These are phyloP conservation scores for Chloroclystis v-ata DNA, from an alignment of 2,888 invertebrate genomes.

Conservation along the genomic window DNA sequence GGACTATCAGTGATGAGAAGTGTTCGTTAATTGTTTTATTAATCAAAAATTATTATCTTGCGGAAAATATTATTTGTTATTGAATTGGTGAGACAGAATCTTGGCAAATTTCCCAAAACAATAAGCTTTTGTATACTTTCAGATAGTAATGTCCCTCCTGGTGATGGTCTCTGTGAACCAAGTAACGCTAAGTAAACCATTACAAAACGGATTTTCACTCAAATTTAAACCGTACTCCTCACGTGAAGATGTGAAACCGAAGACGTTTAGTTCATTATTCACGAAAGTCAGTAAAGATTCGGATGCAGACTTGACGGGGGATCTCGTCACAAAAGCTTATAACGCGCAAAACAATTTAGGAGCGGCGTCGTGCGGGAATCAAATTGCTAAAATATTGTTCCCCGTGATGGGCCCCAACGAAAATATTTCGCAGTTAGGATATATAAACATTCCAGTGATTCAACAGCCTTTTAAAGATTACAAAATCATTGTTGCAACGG, in stretches of 20 bases:
- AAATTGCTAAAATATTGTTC: conserved; percentile 45
- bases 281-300: conserved; percentile 48
- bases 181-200: conserved; percentile 39
- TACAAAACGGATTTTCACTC: conserved; percentile 50
- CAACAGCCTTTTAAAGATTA: conserved; percentile 49
- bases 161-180: conserved; percentile 29
- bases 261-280: conserved; percentile 41
- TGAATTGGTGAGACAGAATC: no score
- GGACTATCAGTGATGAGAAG: conserved; percentile 29
- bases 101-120: no score
- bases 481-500: conserved; percentile 58
- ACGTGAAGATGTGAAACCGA: conserved; percentile 41
- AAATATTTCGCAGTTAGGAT: conserved; percentile 21
- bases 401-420: conserved; percentile 24
- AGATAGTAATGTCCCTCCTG: conserved; percentile 36
- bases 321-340: conserved; percentile 34
- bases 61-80: no score
- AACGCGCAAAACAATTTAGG: conserved; percentile 33
- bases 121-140: conserved; percentile 6
- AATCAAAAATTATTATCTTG: no score
- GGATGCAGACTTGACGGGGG: conserved; percentile 19
- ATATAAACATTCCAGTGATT: conserved; percentile 51
- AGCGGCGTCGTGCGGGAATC: conserved; percentile 45
- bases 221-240: conserved; percentile 43
- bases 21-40: conserved; percentile 31